These are phyloP conservation scores for Melanostigma gelatinosum DNA, from an alignment of 2,113 vertebrate species.

Conservation along the genomic window DNA sequence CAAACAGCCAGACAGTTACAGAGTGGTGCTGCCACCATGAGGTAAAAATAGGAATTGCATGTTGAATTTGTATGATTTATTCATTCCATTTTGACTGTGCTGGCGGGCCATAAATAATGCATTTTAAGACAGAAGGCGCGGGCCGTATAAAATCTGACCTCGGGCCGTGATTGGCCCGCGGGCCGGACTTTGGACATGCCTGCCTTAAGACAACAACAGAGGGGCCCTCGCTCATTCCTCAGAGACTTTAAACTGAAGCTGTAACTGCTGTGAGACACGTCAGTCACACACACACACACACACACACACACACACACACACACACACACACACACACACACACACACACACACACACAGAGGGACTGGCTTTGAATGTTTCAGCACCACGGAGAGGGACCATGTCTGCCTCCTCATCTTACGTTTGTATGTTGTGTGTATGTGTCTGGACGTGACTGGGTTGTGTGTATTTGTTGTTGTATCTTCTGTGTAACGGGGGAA, in stretches of 20 bases:
- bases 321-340: conserved; percentile 1
- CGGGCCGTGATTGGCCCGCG: no score
- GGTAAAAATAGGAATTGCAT: no score
- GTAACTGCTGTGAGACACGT: conserved; percentile 16
- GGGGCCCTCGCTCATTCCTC: not conserved
- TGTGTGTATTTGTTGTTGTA: not conserved
- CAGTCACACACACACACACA: not conserved
- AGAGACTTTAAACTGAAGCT: conserved; percentile 17
- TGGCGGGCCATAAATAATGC: no score
- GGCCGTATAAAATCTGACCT: no score
- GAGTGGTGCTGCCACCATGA: no score
- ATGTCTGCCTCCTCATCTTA: not conserved
- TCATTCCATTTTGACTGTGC: no score
- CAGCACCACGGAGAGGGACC: not conserved
- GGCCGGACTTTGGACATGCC: no score
- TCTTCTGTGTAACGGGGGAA: not conserved
- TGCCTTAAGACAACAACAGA: conserved; percentile 16
- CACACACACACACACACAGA: not conserved
- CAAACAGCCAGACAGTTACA: no score
- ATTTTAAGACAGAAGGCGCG: no score
- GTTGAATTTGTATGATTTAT: no score
- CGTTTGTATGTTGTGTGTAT: not conserved
- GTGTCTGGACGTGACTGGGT: no score
- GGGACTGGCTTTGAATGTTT: not conserved
- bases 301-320: not conserved